phyloP scores from a whole-genome alignment of 2,113 vertebrate species.

The Microtus pennsylvanicus region DNA sequence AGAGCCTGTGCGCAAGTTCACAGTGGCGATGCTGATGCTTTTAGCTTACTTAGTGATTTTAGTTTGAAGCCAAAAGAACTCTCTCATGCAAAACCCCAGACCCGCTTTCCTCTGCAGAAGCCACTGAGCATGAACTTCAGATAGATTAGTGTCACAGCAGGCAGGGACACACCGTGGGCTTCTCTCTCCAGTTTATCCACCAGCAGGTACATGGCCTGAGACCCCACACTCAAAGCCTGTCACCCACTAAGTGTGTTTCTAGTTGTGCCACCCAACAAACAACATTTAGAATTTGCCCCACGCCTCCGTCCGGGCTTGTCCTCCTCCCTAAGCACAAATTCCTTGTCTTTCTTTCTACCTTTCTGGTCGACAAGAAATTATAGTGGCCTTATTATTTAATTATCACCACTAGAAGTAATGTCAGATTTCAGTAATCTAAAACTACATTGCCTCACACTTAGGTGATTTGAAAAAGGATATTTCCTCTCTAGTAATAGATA shows the following conservation, averaged over 20 bases:
- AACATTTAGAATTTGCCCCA: not conserved
- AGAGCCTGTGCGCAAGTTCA: not conserved
- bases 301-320: conserved; percentile 24
- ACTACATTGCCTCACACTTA: conserved; percentile 54
- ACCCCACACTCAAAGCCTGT: not conserved
- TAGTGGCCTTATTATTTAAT: conserved; percentile 72
- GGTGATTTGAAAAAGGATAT: conserved; percentile 74
- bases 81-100: conserved; percentile 1
- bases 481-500: conserved; percentile 54
- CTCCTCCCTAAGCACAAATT: conserved; percentile 32
- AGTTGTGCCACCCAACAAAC: conserved; percentile 34
- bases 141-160: not conserved
- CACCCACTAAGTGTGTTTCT: not conserved
- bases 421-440: conserved; percentile 79
- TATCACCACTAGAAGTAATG: conserved; percentile 60
- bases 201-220: not conserved
- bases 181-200: conserved; percentile 1
- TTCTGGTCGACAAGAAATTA: conserved; percentile 57
- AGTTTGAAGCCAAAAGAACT: conserved; percentile 12
- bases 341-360: conserved; percentile 17
- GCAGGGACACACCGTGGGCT: not conserved
- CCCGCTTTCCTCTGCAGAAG: not conserved
- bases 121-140: conserved; percentile 47
- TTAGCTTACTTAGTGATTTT: not conserved
- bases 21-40: not conserved